Base-by-base conservation (phyloP, 2,888 invertebrate species). In the Clivina fossor region DNA sequence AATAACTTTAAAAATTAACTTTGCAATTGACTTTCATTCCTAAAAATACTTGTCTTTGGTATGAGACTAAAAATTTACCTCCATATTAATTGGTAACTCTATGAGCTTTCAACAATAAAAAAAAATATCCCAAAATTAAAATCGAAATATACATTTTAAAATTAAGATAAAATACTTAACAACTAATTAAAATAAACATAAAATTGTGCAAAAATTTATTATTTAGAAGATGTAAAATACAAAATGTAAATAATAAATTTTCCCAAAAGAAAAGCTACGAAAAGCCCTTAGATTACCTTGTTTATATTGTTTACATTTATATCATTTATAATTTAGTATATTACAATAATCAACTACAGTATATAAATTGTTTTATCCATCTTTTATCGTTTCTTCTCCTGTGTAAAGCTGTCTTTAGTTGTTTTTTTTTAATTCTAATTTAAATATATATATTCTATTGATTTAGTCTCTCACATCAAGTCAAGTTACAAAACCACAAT, bases 331-430 rank as follows among this genome's bases (percentile, higher is more conserved):
- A 53, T 53, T 53, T 53, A 44, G 53, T 53, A 53, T 53, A 44
- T 53, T 53, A 53, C 53, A 53, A 40, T 33, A 16, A 50, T 53
- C 53, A 53, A 53, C 53, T 53, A 53, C 53, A 53, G 53, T 53
- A 53, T n/a, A n/a, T 44, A 53, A 51, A 51, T 41, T 51, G 51
- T 51, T 51, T 22, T n/a, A n/a, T n/a, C n/a, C n/a, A n/a, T n/a
- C n/a, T n/a, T n/a, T n/a, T n/a, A n/a, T n/a, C n/a, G n/a, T n/a
- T n/a, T n/a, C n/a, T n/a, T n/a, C n/a, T n/a, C n/a, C n/a, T n/a
- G n/a, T 51, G 43, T 51, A 48, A 49, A 49, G 49, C 49, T 49
- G 40, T 38, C 30, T 30, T 30, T 30, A 30, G n/a, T n/a, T n/a
- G n/a, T n/a, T 33, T 16, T 33, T 33, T 13, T 33, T 4, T 33